Evolutionary conservation across 2,113 vertebrate species (phyloP), one percentile per base, ranked within the genome.

Genomic region (Serilophus lunatus): DNA sequence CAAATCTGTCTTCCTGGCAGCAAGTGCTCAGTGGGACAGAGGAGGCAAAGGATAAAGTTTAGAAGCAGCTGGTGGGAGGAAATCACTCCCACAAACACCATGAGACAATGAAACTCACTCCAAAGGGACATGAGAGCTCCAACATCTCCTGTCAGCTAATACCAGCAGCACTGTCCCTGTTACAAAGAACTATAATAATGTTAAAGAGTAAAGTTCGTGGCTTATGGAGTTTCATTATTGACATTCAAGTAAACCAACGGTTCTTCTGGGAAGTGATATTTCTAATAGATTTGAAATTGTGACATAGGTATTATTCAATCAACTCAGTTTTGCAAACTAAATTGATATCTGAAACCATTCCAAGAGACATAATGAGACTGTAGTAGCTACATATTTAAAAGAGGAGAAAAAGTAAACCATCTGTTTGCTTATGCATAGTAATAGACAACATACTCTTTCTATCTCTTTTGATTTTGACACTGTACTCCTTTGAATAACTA

Each of bases 371-470:
- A 87, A 95, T 88, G 86, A 94, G 89, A 86, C 77, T 35, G 9
- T 61, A 88, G 93, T 63, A 95, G 87, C 63, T 88, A 77, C 79
- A 51, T 35, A 66, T 78, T 92, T 88, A 66, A 86, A 93, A 94
- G 65, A 83, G 44, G 44, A 92, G 85, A 53, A 96, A 95, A 95
- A 94, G 65, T 26, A 96, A 96, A 90, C 88, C 90, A 92, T 95
- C 90, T 96, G 90, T 89, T 94, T 95, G 91, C 89, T 90, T 93
- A 64, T 83, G 68, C 78, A 16, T 3, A 15, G 71, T 71, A 93
- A 91, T 64, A 64, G 38, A 86, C 69, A 97, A 90, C 91, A 92
- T 63, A 90, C 47, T 60, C 79, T 95, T 83, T 69, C 86, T 79
- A 93, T 83, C 90, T 24, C 85, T 90, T 92, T 89, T 90, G 92